phyloP scores from a whole-genome alignment of 2,888 invertebrate species.

The Heteromyza rotundicornis region DNA sequence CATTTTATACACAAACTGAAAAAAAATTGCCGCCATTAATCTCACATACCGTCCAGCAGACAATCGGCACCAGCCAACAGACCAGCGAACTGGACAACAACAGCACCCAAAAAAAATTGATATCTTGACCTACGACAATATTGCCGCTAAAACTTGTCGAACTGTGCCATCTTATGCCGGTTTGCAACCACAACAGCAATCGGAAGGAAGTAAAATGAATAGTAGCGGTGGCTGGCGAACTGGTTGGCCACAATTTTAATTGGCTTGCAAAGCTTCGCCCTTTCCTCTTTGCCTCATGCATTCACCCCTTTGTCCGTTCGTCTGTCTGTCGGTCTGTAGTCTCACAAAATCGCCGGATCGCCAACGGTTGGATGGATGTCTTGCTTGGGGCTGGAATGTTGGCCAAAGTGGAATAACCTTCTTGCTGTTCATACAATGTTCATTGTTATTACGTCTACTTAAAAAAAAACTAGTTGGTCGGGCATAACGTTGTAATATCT shows the following conservation, averaged over 20 bases:
- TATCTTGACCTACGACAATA: conserved; percentile 44
- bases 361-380: not conserved
- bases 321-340: not conserved
- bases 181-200: not conserved
- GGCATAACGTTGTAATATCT: not conserved
- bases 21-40: not conserved
- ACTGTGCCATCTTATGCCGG: conserved; percentile 3
- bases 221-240: not conserved
- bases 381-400: conserved; percentile 7
- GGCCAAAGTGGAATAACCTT: conserved; percentile 23
- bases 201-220: not conserved
- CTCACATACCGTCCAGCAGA: not conserved
- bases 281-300: not conserved
- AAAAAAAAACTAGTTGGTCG: not conserved
- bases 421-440: conserved; percentile 1
- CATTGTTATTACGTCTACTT: not conserved
- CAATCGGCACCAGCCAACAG: too few relatives aligned
- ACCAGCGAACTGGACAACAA: not conserved
- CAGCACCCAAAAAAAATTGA: not conserved
- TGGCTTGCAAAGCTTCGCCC: not conserved
- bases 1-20: conserved; percentile 22
- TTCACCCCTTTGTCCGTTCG: not conserved
- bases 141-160: not conserved
- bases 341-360: not conserved
- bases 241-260: not conserved